Percentiles rank a stretch among this genome's conserved stretches.
phyloP scores from a whole-genome alignment of 2,797 vertebrate genomes.

The Labeo calbasu region DNA sequence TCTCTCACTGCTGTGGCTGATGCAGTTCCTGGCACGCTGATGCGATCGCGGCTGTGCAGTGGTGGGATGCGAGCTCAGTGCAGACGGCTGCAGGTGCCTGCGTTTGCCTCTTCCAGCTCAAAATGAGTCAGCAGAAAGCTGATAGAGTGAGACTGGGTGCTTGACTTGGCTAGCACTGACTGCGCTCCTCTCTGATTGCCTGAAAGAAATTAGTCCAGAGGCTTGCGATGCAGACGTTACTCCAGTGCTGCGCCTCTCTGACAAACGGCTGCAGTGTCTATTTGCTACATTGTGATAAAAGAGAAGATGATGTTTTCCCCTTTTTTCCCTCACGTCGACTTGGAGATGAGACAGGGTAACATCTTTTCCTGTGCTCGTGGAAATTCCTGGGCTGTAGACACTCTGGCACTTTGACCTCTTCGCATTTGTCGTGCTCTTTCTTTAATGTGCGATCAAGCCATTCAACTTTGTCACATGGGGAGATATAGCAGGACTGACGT shows the following conservation, averaged over 20 bases:
- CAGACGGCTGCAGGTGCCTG: conserved; percentile 49
- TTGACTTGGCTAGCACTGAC: conserved; percentile 35
- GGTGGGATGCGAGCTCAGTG: conserved; percentile 39
- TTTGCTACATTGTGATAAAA: background rate
- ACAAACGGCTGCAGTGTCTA: conserved; percentile 31
- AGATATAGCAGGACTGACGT: conserved; percentile 47
- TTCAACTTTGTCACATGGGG: conserved; percentile 37
- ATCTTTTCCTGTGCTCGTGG: background rate
- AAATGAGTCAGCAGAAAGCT: conserved; percentile 62
- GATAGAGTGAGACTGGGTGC: conserved; percentile 25
- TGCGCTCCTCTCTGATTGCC: conserved; percentile 37
- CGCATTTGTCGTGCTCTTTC: conserved; percentile 8
- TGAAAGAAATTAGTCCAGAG: conserved; percentile 34
- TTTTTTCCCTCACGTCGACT: background rate
- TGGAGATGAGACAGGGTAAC: background rate
- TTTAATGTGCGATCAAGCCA: conserved; percentile 32
- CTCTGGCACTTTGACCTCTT: conserved; percentile 11
- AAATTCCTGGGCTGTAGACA: background rate
- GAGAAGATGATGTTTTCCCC: background rate
- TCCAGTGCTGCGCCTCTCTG: conserved; percentile 5
- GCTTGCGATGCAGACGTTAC: background rate
- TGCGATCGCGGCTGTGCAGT: conserved; percentile 34
- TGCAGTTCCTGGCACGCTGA: conserved; percentile 32
- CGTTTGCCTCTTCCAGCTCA: conserved; percentile 34
- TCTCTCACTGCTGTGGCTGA: conserved; percentile 33